phyloP scores from a whole-genome alignment of 2,797 vertebrate species.

The Enteromius paludinosus region DNA sequence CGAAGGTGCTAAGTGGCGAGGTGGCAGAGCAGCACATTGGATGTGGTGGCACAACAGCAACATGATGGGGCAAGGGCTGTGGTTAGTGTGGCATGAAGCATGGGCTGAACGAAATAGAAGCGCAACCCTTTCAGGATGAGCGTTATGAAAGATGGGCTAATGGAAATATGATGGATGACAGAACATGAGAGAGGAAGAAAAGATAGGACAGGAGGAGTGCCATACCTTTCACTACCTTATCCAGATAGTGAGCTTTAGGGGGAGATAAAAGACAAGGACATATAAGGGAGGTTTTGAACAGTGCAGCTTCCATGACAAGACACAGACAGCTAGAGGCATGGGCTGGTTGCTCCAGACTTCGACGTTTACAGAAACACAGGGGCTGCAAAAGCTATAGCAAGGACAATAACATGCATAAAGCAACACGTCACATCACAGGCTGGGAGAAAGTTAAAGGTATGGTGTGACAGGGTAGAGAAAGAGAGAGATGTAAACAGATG shows the following conservation, averaged over 20 bases:
- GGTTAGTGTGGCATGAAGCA: slow-evolving; percentile 16
- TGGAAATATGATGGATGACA: slow-evolving; percentile 24
- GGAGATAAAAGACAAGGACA: slow-evolving; percentile 99
- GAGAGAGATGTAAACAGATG: neutral
- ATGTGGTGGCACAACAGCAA: neutral
- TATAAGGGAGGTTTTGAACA: slow-evolving; percentile 92
- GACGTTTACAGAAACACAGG: slow-evolving; percentile 50
- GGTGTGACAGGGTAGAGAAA: slow-evolving; percentile 50
- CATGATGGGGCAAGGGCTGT: neutral
- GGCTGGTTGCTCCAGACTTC: slow-evolving; percentile 43
- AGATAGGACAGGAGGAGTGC: slow-evolving; percentile 84
- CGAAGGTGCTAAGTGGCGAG: slow-evolving; percentile 16
- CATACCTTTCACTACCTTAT: slow-evolving; percentile 99
- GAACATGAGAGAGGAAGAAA: slow-evolving; percentile 35
- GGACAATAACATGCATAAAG: slow-evolving; percentile 71
- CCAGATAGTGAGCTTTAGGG: slow-evolving; percentile 99
- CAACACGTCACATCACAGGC: slow-evolving; percentile 61
- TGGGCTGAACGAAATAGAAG: neutral
- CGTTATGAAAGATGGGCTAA: slow-evolving; percentile 30
- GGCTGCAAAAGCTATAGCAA: slow-evolving; percentile 60
- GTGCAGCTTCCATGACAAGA: slow-evolving; percentile 76
- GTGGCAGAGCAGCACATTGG: neutral
- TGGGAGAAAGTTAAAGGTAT: slow-evolving; percentile 52
- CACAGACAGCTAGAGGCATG: slow-evolving; percentile 54
- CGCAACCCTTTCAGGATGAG: slow-evolving; percentile 15